Evolutionary conservation across 2,888 invertebrate species (phyloP).

Genomic region (Scrobipalpa costella): DNA sequence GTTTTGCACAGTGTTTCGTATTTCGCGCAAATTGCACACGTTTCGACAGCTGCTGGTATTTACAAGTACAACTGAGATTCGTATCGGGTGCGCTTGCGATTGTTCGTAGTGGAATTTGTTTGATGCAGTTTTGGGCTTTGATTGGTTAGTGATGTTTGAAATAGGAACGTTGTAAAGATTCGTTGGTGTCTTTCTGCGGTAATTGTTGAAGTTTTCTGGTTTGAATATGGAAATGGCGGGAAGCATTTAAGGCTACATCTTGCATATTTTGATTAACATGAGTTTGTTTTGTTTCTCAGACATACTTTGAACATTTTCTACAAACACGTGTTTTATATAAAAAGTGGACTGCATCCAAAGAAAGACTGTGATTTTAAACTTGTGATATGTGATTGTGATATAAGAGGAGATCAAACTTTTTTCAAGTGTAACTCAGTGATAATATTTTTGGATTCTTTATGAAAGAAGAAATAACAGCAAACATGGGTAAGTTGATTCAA

Average conservation of each 20-base stretch:
- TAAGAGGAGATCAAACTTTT: neutral
- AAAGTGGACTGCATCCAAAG: neutral
- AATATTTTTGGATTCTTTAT: neutral
- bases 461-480: neutral
- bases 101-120: neutral
- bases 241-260: neutral
- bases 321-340: neutral
- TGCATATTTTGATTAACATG: neutral
- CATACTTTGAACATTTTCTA: neutral
- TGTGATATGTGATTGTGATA: slow-evolving; percentile 1
- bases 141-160: neutral
- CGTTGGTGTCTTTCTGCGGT: neutral
- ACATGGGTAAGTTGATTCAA: slow-evolving; percentile 7
- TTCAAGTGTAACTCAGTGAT: neutral
- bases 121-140: neutral
- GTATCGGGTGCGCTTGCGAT: neutral
- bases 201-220: too few species aligned
- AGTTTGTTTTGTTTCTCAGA: neutral
- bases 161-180: neutral
- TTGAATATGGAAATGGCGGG: neutral
- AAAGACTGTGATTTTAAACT: neutral
- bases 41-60: slow-evolving; percentile 16
- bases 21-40: slow-evolving; percentile 15
- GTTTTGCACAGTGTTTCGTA: too few species aligned
- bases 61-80: neutral